Base-by-base conservation (phyloP, 2,888 invertebrate species). In the Amiota communis region DNA sequence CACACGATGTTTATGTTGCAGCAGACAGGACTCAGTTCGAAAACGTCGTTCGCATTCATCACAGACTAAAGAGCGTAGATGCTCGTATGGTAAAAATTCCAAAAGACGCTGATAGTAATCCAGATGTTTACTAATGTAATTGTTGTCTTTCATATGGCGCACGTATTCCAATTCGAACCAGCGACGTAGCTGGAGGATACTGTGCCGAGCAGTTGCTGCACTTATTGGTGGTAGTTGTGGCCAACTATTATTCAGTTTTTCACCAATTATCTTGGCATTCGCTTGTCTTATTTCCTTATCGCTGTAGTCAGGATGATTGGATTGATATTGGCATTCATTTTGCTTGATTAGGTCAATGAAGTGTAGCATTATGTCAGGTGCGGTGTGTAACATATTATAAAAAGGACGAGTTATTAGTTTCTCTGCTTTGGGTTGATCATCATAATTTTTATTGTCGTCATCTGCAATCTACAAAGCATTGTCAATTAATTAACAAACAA, bases 151-250 rank as follows among this genome's bases (percentile, higher is more conserved):
- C n/a, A 73, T 15, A n/a, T 11, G 23, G 67, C 70, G 49, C 0
- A 74, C 75, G 61, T 79, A 65, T 57, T 81, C 78, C 3, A 46
- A 68, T 8, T 70, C 72, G n/a, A 79, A 80, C 80, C 80, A 80
- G 13, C 64, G 67, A 0, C 76, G 70, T 2, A 81, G 23, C 1
- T 46, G 17, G 8, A 77, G 70, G 0, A 48, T 76, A 71, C 80
- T 80, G 8, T 48, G 15, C 10, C 67, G 56, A 1, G 80, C 51
- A 13, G 47, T 48, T n/a, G 20, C 51, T 13, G 67, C 51, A 23
- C 63, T 63, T 12, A 63, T 59, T 12, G 46, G 63, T 13, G 63
- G 63, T 6, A 46, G 12, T 36, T 46, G 23, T 36, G 36, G 36
- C 20, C 78, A 80, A 1, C 63, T 71, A 8, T 72, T n/a, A 3